Evolutionary conservation across 2,113 vertebrate genomes (phyloP), one percentile per base, ranked within the genome.

Genomic region (Malurus cyaneus): DNA sequence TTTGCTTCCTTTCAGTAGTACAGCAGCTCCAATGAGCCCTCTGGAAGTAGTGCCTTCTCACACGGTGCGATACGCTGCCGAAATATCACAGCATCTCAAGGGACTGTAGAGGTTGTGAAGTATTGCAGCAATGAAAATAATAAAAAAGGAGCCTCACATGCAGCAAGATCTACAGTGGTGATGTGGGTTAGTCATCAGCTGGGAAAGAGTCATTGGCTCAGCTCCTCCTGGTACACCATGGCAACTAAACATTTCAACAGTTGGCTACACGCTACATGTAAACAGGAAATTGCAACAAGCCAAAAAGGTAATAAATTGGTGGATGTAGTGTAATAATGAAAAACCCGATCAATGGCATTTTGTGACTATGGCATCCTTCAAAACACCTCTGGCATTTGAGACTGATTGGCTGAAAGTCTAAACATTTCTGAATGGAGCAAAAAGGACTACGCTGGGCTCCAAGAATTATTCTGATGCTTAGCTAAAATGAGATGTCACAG

Each of bases 221-320:
- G 97, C 96, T 97, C 97, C 96, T 97, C 97, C 96, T 95, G 93
- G 95, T 96, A 96, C 92, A 94, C 97, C 95, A 90, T 97, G 97
- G 98, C 98, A 98, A 98, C 97, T 97, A 97, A 96, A 97, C 88
- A 97, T 95, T 97, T 96, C 96, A 96, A 98, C 94, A 96, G 96
- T 95, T 96, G 97, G 97, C 97, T 98, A 98, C 79, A 79, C 96
- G 49, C 89, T 97, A 97, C 94, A 95, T 98, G 97, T 98, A 98
- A 98, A 98, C 98, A 98, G 97, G 97, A 97, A 98, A 97, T 23
- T 92, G 95, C 97, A 96, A 97, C 97, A 97, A 98, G 97, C 95
- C 97, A 95, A 97, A 96, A 97, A 93, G 93, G 88, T 94, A 93
- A 96, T 95, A 96, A 97, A 96, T 96, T 78, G 95, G 95, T 96